phyloP scores from a whole-genome alignment of 2,113 vertebrate species.

The Phasianus colchicus region DNA sequence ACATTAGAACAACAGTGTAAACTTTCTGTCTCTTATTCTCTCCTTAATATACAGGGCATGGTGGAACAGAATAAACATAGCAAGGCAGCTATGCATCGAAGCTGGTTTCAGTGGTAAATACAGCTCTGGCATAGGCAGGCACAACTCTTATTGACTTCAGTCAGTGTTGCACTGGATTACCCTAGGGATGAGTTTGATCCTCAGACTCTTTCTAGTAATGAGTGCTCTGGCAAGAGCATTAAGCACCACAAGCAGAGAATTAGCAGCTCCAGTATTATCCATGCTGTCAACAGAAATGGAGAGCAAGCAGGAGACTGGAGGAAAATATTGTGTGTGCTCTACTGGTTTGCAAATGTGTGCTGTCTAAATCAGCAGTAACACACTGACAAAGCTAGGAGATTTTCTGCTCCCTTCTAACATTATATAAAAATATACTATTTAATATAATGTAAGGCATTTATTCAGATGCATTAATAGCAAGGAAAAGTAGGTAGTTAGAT shows the following conservation, averaged over 20 bases:
- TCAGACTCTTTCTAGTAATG: constrained; percentile 6
- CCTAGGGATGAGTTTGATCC: not conserved
- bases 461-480: not conserved
- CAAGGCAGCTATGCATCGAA: not conserved
- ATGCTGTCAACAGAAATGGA: not conserved
- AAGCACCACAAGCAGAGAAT: constrained; percentile 1
- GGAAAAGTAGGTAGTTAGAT: not conserved
- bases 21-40: constrained; percentile 27
- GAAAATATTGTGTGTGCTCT: not conserved
- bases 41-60: not conserved
- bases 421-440: not conserved
- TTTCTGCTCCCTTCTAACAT: constrained; percentile 23
- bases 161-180: not conserved
- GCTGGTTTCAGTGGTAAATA: not conserved
- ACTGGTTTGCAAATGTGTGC: not conserved
- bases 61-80: constrained; percentile 37
- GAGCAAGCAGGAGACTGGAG: not conserved
- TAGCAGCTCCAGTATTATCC: not conserved
- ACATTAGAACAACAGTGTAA: constrained; percentile 45
- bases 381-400: not conserved
- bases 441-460: not conserved
- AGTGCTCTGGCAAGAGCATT: constrained; percentile 6
- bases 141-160: constrained; percentile 21
- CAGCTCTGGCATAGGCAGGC: not conserved
- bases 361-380: not conserved